A percentile compares a stretch with the other conserved stretches of the same genome.
Evolutionary conservation across 1,140 invertebrate species (phyloP).

Genomic region (Drosophila sechellia): DNA sequence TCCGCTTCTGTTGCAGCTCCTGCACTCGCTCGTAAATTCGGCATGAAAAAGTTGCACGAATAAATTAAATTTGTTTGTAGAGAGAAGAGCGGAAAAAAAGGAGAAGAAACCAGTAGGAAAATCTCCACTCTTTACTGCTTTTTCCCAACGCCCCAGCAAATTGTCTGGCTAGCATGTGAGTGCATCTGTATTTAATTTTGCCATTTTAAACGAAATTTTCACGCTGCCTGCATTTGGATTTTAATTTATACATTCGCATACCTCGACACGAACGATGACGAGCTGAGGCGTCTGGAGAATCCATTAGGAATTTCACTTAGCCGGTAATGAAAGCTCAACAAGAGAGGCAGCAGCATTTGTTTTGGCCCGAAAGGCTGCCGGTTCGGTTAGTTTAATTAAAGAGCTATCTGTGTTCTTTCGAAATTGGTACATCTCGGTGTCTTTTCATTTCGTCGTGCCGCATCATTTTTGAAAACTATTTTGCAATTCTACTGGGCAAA

Average conservation of each 20-base stretch:
- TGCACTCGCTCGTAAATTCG: slow-evolving; percentile 66
- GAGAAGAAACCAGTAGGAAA: slow-evolving; percentile 36
- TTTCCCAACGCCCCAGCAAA: slow-evolving; percentile 26
- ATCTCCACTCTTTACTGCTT: slow-evolving; percentile 32
- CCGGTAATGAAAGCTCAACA: slow-evolving; percentile 32
- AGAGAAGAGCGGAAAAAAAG: slow-evolving; percentile 26
- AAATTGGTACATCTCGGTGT: slow-evolving; percentile 1
- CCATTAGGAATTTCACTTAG: slow-evolving; percentile 51
- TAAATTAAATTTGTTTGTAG: slow-evolving; percentile 80
- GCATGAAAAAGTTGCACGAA: slow-evolving; percentile 69
- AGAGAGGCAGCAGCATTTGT: slow-evolving; percentile 18
- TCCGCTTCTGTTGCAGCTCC: slow-evolving; percentile 28
- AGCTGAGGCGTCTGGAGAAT: slow-evolving; percentile 30
- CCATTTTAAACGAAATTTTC: slow-evolving; percentile 69
- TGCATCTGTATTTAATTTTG: slow-evolving; percentile 75
- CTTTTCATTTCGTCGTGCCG: not conserved
- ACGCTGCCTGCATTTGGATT: slow-evolving; percentile 58
- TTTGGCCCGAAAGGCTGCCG: slow-evolving; percentile 13
- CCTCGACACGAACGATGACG: slow-evolving; percentile 17
- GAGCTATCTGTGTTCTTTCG: slow-evolving; percentile 1
- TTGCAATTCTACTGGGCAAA: not conserved
- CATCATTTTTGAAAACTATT: not conserved
- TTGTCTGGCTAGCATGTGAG: slow-evolving; percentile 57
- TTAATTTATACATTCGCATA: slow-evolving; percentile 60
- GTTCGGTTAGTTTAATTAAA: slow-evolving; percentile 39